phyloP scores from a whole-genome alignment of 53 echinoderm and acorn worm species.

The Apostichopus leukothele region DNA sequence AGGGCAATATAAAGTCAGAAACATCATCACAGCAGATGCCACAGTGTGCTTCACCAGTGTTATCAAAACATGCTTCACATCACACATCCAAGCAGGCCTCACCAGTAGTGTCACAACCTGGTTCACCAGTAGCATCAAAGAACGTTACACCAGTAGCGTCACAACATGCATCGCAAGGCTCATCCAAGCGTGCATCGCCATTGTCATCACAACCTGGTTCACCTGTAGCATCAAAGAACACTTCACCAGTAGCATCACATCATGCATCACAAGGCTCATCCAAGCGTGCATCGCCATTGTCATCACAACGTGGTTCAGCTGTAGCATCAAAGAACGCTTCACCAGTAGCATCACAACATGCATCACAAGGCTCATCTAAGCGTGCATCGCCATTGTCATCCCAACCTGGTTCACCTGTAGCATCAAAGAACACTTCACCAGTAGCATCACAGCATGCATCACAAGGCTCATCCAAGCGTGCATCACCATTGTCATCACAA shows the following conservation, averaged over 20 bases:
- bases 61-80: neutral
- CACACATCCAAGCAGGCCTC: neutral
- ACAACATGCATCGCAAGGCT: neutral
- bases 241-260: neutral
- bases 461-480: neutral
- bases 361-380: neutral
- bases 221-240: neutral
- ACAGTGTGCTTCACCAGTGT: neutral
- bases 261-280: conserved; percentile 14
- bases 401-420: neutral
- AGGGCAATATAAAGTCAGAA: neutral
- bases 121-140: neutral
- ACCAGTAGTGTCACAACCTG: neutral
- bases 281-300: neutral
- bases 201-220: neutral
- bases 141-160: neutral
- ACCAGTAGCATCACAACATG: conserved; percentile 9
- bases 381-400: neutral
- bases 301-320: neutral
- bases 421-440: conserved; percentile 9
- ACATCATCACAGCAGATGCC: neutral
- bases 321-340: neutral
- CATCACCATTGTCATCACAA: neutral
- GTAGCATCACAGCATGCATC: neutral
- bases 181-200: neutral